phyloP scores from a whole-genome alignment of 2,113 vertebrate species.

The Pterocles burchelli region DNA sequence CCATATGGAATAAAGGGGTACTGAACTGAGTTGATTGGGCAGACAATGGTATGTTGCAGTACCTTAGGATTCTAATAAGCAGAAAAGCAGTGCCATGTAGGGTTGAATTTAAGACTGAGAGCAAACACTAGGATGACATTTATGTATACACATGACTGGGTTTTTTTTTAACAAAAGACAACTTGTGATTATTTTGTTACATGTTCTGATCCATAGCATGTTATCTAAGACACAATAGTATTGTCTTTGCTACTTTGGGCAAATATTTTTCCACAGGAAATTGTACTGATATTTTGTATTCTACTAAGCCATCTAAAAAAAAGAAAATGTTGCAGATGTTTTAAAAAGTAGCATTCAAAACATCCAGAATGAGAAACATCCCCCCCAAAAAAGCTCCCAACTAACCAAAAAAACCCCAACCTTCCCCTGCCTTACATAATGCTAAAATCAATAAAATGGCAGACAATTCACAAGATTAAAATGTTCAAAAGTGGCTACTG shows the following conservation, averaged over 20 bases:
- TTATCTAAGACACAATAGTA: background rate
- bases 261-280: background rate
- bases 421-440: rapidly evolving
- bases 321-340: background rate
- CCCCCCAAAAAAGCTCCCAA: background rate
- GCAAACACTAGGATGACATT: background rate
- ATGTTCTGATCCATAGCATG: background rate
- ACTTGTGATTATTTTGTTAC: background rate
- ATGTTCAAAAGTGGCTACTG: background rate
- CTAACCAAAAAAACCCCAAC: background rate
- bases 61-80: background rate
- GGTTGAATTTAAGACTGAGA: background rate
- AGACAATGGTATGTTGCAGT: rapidly evolving
- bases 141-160: background rate
- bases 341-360: background rate
- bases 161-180: background rate
- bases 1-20: too few species aligned
- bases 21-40: background rate
- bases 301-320: background rate
- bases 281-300: background rate
- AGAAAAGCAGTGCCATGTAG: background rate
- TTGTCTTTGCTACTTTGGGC: background rate
- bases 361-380: background rate
- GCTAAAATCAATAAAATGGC: background rate
- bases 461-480: background rate